phyloP scores from a whole-genome alignment of 2,888 invertebrate genomes.

The Leptopterna dolabrata region DNA sequence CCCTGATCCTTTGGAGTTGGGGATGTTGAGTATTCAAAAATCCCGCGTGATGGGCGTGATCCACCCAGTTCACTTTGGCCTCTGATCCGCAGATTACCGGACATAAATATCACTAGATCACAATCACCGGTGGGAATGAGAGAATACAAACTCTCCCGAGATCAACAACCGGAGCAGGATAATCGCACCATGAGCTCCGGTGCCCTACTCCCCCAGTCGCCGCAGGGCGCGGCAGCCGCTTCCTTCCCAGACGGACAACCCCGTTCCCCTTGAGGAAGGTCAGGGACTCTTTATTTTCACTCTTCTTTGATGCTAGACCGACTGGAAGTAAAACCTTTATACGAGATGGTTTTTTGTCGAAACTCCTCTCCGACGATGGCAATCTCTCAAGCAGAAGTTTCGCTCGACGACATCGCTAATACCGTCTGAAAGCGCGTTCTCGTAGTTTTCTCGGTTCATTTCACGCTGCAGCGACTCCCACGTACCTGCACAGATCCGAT shows the following conservation, averaged over 20 bases:
- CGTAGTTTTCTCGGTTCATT: not conserved
- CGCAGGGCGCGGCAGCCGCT: not conserved
- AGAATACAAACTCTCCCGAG: not conserved
- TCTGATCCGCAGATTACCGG: too few species aligned
- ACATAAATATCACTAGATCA: too few species aligned
- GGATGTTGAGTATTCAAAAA: too few species aligned
- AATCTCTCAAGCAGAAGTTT: not conserved
- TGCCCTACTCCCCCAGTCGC: conserved; percentile 3
- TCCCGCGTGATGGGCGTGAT: too few species aligned
- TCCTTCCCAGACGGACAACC: conserved; percentile 7
- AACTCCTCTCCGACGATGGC: not conserved
- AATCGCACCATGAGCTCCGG: not conserved
- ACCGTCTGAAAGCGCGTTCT: not conserved
- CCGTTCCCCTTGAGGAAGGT: conserved; percentile 3
- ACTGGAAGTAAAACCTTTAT: not conserved
- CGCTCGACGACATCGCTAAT: not conserved
- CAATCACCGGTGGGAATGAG: too few species aligned
- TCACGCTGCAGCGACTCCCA: not conserved
- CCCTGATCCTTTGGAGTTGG: too few species aligned
- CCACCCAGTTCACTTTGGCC: too few species aligned
- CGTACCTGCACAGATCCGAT: not conserved
- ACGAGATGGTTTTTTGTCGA: not conserved
- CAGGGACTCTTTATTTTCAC: conserved; percentile 8
- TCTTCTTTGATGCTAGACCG: not conserved
- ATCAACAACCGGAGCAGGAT: conserved; percentile 7